These are phyloP conservation scores for Sebastes nivosus DNA, from an alignment of 2,797 vertebrate species.

Conservation along the genomic window DNA sequence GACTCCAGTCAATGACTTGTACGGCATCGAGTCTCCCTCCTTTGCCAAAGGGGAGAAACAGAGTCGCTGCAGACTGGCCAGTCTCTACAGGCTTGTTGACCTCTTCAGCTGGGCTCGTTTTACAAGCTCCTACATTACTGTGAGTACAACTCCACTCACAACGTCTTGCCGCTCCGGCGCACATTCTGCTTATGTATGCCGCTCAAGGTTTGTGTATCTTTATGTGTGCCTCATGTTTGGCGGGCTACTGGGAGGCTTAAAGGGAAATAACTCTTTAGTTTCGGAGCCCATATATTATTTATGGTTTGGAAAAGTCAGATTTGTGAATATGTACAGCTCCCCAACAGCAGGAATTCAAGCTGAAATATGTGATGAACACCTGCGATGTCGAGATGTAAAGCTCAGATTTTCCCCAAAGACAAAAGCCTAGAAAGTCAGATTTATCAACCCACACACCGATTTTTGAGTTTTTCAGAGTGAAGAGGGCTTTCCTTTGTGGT, in stretches of 20 bases:
- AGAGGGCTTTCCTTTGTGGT: conserved; percentile 24
- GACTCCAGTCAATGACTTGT: conserved; percentile 93
- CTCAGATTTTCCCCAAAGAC: conserved; percentile 43
- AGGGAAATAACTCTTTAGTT: conserved; percentile 41
- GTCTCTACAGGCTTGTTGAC: conserved; percentile 92
- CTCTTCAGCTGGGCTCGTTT: conserved; percentile 94
- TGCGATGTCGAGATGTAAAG: conserved; percentile 32
- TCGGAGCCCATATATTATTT: conserved; percentile 47
- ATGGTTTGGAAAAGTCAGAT: conserved; percentile 30
- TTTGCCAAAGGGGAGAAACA: conserved; percentile 93
- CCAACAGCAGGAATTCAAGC: conserved; percentile 12
- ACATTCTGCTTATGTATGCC: conserved; percentile 54
- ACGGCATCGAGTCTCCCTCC: conserved; percentile 85
- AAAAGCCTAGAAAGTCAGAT: conserved; percentile 31
- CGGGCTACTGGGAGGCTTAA: conserved; percentile 18
- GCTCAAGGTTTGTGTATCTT: conserved; percentile 37
- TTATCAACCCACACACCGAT: conserved; percentile 29
- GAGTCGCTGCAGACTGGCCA: conserved; percentile 93
- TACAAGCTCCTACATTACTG: conserved; percentile 93
- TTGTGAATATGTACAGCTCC: conserved; percentile 28
- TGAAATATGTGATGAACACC: conserved; percentile 47
- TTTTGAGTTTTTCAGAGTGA: conserved; percentile 25
- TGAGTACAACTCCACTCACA: conserved; percentile 80
- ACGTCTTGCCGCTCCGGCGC: conserved; percentile 29
- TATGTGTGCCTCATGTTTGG: conserved; percentile 9